Conservation (phyloP, 1,140 invertebrate genomes). For the Lasaia peninsularis region DNA sequence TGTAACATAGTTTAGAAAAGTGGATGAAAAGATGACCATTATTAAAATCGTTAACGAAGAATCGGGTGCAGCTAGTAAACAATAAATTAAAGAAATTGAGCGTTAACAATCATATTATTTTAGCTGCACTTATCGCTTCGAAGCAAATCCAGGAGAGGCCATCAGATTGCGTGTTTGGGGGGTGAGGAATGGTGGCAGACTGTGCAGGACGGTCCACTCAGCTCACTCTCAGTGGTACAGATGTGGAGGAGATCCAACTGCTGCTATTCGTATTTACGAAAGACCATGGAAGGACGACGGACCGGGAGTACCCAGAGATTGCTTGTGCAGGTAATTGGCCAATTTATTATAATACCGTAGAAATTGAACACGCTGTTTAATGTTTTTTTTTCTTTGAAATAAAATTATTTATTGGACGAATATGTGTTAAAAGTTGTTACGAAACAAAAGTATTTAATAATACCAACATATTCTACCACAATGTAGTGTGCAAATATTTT, state of each 20-base stretch:
- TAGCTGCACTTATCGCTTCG: constrained; percentile 91
- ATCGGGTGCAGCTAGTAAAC: too few relatives aligned
- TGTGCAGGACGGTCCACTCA: constrained; percentile 80
- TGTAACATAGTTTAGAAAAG: too few relatives aligned
- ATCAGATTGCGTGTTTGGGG: constrained; percentile 83
- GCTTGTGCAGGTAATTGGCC: constrained; percentile 81
- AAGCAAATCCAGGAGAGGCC: constrained; percentile 87
- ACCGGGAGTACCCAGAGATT: constrained; percentile 82
- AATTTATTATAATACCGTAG: neutral
- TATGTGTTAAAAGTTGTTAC: too few relatives aligned
- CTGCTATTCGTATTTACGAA: constrained; percentile 82
- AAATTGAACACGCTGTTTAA: too few relatives aligned
- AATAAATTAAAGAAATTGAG: too few relatives aligned
- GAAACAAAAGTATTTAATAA: too few relatives aligned
- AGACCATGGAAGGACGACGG: constrained; percentile 81
- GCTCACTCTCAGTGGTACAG: constrained; percentile 84
- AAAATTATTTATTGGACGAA: too few relatives aligned
- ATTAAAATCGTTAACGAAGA: too few relatives aligned
- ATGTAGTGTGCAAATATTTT: too few relatives aligned
- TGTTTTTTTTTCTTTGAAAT: too few relatives aligned
- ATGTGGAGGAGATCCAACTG: constrained; percentile 81
- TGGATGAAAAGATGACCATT: too few relatives aligned
- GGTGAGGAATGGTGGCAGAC: constrained; percentile 79
- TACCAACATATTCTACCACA: too few relatives aligned
- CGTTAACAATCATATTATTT: constrained; percentile 50